Evolutionary conservation across 92 coral and sea anemone genomes (phyloP), one percentile per base, ranked within the genome.

Genomic region (Paramuricea clavata): DNA sequence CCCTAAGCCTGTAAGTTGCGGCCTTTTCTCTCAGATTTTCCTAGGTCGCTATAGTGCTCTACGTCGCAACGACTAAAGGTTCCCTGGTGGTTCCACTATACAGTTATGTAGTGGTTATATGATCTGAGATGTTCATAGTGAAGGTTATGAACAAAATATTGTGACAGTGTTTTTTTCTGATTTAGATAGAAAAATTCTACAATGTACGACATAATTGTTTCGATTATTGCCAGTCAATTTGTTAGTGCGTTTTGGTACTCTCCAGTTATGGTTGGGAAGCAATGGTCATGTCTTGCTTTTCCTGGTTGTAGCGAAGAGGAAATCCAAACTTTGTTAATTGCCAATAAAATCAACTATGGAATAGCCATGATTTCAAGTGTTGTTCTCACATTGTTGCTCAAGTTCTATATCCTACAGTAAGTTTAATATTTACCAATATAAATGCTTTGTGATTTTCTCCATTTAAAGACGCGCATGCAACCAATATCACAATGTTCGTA

Each of bases 241-340:
- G 44, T 70, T 65, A 79, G 90, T 69, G 86, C 80, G 49, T 68
- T 87, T 67, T 87, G 90, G 90, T 87, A 87, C 52, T 87, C 90
- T 17, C 81, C 90, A n/a, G 1, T 80, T 2, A 23, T 79, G 70
- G 75, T 87, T 87, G 90, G 90, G 1, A 27, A 35, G 44, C 68
- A 36, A 5, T 87, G 90, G 90, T 83, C 90, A 26, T 87, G 80
- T 68, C 57, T 36, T 79, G 86, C 79, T 13, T 70, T 61, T 35
- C 90, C 90, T 16, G 86, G 90, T 28, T 47, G 35, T 21, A 87
- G 33, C 65, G 1, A 64, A 47, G 69, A 67, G 12, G 90, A 87
- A 39, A 69, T 87, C 41, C 57, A 83, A 23, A 31, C 5, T 26
- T 11, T 36, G 17, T 76, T 76, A 17, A 76, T 68, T 76, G 44